phyloP scores from a whole-genome alignment of 2,113 vertebrate species.

The Regulus satrapa region DNA sequence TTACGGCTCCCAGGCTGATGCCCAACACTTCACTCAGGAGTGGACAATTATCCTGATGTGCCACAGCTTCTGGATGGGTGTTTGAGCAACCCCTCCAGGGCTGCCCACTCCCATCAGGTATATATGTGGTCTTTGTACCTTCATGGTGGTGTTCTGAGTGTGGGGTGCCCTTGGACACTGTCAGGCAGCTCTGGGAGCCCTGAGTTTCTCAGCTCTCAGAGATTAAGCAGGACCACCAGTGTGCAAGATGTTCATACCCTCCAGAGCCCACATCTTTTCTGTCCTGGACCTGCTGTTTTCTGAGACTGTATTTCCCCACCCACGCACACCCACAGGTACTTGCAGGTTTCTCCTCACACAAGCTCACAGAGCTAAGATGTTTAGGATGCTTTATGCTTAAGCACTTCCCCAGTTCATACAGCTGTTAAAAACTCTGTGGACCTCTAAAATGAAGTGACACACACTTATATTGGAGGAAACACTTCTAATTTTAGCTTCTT shows the following conservation, averaged over 20 bases:
- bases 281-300: not conserved
- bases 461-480: constrained; percentile 3
- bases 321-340: not conserved
- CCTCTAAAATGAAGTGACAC: not conserved
- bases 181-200: not conserved
- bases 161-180: not conserved
- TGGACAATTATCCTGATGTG: not conserved
- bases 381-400: not conserved
- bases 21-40: not conserved
- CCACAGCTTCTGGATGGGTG: not conserved
- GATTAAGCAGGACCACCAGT: not conserved
- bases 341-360: not conserved
- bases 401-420: not conserved
- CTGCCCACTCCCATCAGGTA: not conserved
- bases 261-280: not conserved
- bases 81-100: not conserved
- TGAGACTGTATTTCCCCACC: not conserved
- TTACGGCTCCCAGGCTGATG: not conserved
- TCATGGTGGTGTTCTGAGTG: not conserved
- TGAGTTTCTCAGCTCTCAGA: not conserved
- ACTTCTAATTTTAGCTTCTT: constrained; percentile 1
- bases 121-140: not conserved
- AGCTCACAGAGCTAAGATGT: not conserved
- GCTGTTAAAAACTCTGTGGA: not conserved
- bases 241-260: not conserved